phyloP scores from a whole-genome alignment of 2,888 invertebrate species.

The Parnassius apollo region DNA sequence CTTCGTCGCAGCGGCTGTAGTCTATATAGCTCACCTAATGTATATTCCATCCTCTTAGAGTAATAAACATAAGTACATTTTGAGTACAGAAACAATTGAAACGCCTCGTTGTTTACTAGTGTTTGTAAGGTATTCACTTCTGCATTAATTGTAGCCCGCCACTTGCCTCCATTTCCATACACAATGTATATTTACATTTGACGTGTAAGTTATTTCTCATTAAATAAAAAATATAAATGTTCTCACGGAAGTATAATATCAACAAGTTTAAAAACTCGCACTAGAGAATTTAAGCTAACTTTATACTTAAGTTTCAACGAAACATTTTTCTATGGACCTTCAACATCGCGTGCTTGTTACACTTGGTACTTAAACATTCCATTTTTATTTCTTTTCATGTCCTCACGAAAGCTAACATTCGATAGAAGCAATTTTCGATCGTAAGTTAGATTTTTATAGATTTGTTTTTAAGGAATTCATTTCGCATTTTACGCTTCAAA shows the following conservation, averaged over 20 bases:
- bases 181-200: constrained; percentile 68
- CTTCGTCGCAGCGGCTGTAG: constrained; percentile 48
- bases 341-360: constrained; percentile 63
- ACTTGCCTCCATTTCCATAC: constrained; percentile 68
- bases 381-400: constrained; percentile 48
- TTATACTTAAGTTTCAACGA: constrained; percentile 49
- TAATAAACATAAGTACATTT: constrained; percentile 70
- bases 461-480: constrained; percentile 52
- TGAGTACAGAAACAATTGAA: constrained; percentile 70
- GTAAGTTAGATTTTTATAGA: constrained; percentile 64
- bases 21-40: constrained; percentile 74
- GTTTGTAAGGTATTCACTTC: constrained; percentile 63
- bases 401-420: constrained; percentile 44
- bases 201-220: constrained; percentile 52
- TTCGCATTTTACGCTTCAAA: constrained; percentile 52
- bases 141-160: constrained; percentile 59
- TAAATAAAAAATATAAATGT: constrained; percentile 47
- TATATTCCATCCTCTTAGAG: constrained; percentile 79
- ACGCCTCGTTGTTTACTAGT: constrained; percentile 67
- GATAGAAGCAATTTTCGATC: constrained; percentile 50
- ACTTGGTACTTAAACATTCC: constrained; percentile 80
- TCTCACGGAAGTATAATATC: constrained; percentile 45
- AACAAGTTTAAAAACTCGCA: constrained; percentile 59
- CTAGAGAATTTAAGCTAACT: constrained; percentile 48
- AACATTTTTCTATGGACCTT: constrained; percentile 5